phyloP scores from a whole-genome alignment of 2,797 vertebrate species.

The Sebastes matsubarae region DNA sequence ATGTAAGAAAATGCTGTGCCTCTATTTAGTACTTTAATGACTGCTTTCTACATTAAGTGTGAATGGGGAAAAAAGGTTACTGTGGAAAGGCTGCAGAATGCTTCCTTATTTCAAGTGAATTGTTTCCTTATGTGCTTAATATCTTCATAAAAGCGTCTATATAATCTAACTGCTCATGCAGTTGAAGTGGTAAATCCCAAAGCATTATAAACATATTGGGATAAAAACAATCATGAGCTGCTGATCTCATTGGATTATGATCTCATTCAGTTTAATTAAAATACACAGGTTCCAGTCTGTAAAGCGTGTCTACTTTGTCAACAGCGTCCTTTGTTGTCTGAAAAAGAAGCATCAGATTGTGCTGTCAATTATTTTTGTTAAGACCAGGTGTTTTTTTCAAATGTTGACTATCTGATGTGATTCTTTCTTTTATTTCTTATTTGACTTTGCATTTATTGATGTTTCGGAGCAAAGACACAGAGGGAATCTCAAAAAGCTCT shows the following conservation, averaged over 20 bases:
- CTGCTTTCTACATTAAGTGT: not conserved
- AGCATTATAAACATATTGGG: conserved; percentile 6
- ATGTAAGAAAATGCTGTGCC: not conserved
- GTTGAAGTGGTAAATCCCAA: conserved; percentile 17
- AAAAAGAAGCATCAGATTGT: conserved; percentile 26
- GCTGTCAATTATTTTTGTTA: conserved; percentile 35
- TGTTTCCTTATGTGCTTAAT: conserved; percentile 18
- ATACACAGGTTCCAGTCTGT: conserved; percentile 9
- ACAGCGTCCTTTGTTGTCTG: conserved; percentile 7
- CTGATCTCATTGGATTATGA: conserved; percentile 16
- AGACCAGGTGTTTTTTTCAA: conserved; percentile 26
- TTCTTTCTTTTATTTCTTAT: not conserved
- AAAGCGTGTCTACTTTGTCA: conserved; percentile 9
- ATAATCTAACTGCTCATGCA: conserved; percentile 8
- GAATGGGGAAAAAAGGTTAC: not conserved
- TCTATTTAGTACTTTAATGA: conserved; percentile 13
- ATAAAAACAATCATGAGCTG: conserved; percentile 19
- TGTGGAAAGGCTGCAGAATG: not conserved
- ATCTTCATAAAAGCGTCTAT: not conserved
- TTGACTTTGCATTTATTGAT: conserved; percentile 17
- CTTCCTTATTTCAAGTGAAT: not conserved
- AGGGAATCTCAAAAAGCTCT: not conserved
- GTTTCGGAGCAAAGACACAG: conserved; percentile 10
- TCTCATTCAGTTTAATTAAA: conserved; percentile 41
- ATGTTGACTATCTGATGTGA: not conserved